These are phyloP conservation scores for Ictalurus punctatus DNA, from an alignment of 2,113 vertebrate species.

Conservation along the genomic window DNA sequence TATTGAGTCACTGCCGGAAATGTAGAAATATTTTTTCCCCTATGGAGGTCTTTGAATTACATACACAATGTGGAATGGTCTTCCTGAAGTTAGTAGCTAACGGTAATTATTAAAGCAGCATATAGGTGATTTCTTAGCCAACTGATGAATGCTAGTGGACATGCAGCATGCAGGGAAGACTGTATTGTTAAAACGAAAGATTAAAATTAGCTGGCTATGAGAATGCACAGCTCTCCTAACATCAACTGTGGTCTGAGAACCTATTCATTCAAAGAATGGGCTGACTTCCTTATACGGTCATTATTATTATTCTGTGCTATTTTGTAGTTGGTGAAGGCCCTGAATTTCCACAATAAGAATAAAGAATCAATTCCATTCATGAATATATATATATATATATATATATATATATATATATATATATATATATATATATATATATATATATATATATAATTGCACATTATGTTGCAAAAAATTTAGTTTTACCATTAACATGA, in stretches of 20 bases:
- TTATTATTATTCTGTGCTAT: neutral
- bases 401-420: neutral
- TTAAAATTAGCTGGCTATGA: neutral
- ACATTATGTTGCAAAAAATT: no score
- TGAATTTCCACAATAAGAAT: neutral
- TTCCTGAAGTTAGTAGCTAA: no score
- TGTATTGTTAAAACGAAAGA: no score
- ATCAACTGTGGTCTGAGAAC: neutral
- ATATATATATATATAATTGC: no score
- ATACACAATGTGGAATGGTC: no score
- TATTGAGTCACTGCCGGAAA: no score
- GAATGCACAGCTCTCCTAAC: neutral
- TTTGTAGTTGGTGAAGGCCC: neutral
- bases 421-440: neutral
- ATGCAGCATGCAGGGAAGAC: neutral
- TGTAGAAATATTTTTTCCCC: no score
- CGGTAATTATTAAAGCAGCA: no score
- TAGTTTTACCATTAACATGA: no score
- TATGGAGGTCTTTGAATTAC: no score
- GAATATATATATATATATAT: neutral
- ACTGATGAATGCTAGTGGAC: neutral
- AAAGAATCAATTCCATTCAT: neutral
- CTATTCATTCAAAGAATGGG: no score
- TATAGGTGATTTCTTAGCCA: neutral
- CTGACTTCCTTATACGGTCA: neutral